phyloP scores from a whole-genome alignment of 2,113 vertebrate genomes.

The Corydoras maculifer region DNA sequence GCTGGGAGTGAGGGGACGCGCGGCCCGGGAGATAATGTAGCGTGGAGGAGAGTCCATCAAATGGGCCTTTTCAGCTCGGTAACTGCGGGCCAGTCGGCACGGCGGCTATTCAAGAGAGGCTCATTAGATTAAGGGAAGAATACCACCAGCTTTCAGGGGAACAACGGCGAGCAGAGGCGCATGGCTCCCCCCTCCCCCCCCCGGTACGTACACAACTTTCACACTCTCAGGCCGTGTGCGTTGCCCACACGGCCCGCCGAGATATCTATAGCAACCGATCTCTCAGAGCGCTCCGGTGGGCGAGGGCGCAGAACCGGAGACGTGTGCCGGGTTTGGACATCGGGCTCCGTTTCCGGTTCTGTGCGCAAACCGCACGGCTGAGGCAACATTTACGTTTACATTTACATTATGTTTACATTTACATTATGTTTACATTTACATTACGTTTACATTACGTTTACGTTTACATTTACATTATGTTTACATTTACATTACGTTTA shows the following conservation, averaged over 20 bases:
- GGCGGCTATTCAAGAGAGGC: slow-evolving; percentile 50
- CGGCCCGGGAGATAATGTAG: slow-evolving; percentile 36
- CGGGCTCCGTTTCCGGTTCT: not conserved
- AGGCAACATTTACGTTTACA: no score
- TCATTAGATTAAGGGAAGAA: slow-evolving; percentile 58
- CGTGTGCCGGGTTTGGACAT: slow-evolving; percentile 15
- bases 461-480: no score
- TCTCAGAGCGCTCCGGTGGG: slow-evolving; percentile 62
- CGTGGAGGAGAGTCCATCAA: slow-evolving; percentile 44
- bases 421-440: no score
- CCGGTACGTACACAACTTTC: slow-evolving; percentile 19
- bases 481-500: no score
- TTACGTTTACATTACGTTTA: no score
- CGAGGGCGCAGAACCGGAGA: slow-evolving; percentile 49
- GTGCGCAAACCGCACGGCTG: not conserved
- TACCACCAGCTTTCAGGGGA: slow-evolving; percentile 55
- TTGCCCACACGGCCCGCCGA: slow-evolving; percentile 34
- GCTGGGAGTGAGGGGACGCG: slow-evolving; percentile 31
- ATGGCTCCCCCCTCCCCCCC: slow-evolving; percentile 7
- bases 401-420: no score
- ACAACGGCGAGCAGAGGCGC: slow-evolving; percentile 19
- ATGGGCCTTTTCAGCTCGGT: slow-evolving; percentile 39
- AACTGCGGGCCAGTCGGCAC: not conserved
- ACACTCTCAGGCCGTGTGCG: slow-evolving; percentile 39
- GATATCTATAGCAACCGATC: slow-evolving; percentile 68